Evolutionary conservation across 2,797 vertebrate genomes (phyloP), one percentile per base, ranked within the genome.

Genomic region (Mormyrops boulengeri): DNA sequence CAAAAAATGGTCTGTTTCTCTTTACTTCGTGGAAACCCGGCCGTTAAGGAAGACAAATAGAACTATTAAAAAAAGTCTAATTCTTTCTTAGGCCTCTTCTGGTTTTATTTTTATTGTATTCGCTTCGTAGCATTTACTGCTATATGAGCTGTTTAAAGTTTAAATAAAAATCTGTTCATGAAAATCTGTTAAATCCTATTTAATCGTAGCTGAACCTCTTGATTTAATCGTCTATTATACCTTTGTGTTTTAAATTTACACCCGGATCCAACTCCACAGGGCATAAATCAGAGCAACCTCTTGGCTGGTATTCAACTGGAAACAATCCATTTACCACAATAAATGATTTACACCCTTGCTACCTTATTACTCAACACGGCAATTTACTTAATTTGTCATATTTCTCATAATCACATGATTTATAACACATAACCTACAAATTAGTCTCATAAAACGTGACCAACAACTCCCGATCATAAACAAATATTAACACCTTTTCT

Each of bases 381-480:
- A 77, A 77, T 77, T 77, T 77, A 19, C 12, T 77, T 77, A 77
- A 77, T 77, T 77, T 14, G 34, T 41, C 34, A 77, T 19, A 77
- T 41, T 77, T 77, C 69, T 77, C 69, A 77, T 77, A 77, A 77
- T 17, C 69, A 77, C 69, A 73, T 73, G 69, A 41, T 77, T 77
- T 41, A 17, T 4, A 41, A 14, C 34, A 41, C 34, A 77, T 77
- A 77, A 38, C 69, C 14, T 77, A 77, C 34, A 77, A 77, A 77
- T 17, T 19, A 77, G 69, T 77, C 12, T 77, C 69, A 38, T 77
- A 41, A 41, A 77, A 77, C 5, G 69, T 77, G 34, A 77, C 69
- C 69, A 77, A 77, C 34, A 77, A 77, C 69, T 77, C 12, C 34
- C 5, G 34, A 77, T 2, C 69, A 77, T 38, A 41, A 77, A 77